Percentiles rank a stretch among this genome's conserved stretches.
phyloP scores from a whole-genome alignment of 2,888 invertebrate species.

The Argyra leucocephala region DNA sequence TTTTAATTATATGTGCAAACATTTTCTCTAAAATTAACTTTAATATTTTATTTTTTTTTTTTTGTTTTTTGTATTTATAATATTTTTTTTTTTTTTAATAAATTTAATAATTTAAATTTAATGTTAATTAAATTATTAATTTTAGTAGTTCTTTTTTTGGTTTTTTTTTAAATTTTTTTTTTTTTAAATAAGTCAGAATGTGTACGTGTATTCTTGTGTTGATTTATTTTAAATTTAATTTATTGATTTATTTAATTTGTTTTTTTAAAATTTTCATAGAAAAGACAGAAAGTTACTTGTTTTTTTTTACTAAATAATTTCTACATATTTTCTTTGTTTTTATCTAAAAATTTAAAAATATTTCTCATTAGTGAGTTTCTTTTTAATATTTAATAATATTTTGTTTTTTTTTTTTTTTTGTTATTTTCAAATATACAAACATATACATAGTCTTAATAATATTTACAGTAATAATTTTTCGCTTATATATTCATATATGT shows the following conservation, averaged over 20 bases:
- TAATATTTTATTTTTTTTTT: too few species aligned
- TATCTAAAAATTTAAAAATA: neutral
- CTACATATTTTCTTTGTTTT: neutral
- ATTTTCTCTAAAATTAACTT: too few species aligned
- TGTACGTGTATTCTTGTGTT: neutral
- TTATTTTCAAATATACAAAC: neutral
- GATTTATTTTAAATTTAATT: neutral
- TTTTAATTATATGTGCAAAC: too few species aligned
- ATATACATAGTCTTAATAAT: neutral
- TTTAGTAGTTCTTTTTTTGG: neutral
- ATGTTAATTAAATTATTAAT: neutral
- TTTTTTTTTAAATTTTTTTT: neutral
- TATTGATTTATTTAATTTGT: neutral
- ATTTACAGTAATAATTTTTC: neutral
- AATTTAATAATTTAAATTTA: neutral
- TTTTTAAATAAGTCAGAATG: neutral
- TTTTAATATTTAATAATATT: neutral
- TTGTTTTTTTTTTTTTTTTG: neutral
- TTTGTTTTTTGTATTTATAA: neutral
- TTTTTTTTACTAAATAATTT: neutral
- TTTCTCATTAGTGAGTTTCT: neutral
- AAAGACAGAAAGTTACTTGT: neutral
- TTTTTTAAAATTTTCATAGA: slow-evolving; percentile 6
- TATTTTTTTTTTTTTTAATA: slow-evolving; percentile 1
- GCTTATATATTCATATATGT: neutral